Conservation (phyloP, 2,113 vertebrate species). For the Myodes glareolus region DNA sequence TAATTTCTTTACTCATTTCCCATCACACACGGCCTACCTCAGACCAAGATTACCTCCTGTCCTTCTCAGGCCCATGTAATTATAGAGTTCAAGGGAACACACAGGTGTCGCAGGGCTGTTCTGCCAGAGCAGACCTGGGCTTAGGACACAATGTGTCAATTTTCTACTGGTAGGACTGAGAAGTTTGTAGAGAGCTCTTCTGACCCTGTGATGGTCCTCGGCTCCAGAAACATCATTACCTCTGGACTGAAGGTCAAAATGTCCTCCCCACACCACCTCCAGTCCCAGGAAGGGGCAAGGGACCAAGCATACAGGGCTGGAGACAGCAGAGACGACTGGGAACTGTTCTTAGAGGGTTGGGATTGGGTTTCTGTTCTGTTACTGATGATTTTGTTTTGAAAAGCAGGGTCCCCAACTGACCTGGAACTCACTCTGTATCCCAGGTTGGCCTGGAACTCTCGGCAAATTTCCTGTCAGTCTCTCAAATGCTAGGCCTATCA, state of each 20-base stretch:
- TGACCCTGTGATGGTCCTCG: constrained; percentile 42
- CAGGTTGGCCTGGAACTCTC: background rate
- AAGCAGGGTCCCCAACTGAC: background rate
- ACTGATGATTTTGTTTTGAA: background rate
- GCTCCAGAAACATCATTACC: background rate
- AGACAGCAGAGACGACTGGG: background rate
- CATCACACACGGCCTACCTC: constrained; percentile 63
- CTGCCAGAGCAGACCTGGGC: background rate
- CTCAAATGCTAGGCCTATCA: background rate
- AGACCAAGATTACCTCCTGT: constrained; percentile 49
- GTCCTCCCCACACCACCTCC: background rate
- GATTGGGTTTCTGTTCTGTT: background rate
- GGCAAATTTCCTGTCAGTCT: no score
- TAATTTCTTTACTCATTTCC: constrained; percentile 67
- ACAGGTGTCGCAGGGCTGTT: constrained; percentile 66
- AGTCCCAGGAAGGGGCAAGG: background rate
- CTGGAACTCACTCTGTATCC: background rate
- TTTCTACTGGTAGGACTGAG: constrained; percentile 53
- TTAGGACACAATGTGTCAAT: background rate
- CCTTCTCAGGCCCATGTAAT: constrained; percentile 79
- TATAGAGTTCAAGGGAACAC: constrained; percentile 72
- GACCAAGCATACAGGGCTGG: background rate
- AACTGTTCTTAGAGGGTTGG: background rate
- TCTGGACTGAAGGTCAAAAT: background rate
- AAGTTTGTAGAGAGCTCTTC: constrained; percentile 76